These are phyloP conservation scores for Hermaeophaga mercurialis DNA, from an alignment of 2,888 invertebrate genomes.

Conservation along the genomic window DNA sequence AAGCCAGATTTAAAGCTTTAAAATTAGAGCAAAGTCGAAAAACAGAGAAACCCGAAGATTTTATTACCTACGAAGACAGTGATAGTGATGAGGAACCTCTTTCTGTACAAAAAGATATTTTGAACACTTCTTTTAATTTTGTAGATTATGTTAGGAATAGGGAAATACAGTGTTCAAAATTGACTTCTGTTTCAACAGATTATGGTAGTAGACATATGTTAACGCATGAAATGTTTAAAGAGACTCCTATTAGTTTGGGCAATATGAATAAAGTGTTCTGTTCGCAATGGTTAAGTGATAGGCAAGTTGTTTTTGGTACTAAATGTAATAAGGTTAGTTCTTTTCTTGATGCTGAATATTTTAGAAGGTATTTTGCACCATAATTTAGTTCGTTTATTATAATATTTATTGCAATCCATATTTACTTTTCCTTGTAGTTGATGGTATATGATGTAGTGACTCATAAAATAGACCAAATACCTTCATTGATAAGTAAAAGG, in stretches of 20 bases:
- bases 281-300: slow-evolving; percentile 93
- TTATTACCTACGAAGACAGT: slow-evolving; percentile 86
- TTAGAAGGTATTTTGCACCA: too few species aligned
- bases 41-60: slow-evolving; percentile 88
- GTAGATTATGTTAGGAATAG: slow-evolving; percentile 83
- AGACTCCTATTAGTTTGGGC: slow-evolving; percentile 80
- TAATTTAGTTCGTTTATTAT: too few species aligned
- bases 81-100: slow-evolving; percentile 85
- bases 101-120: slow-evolving; percentile 71
- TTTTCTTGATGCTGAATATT: too few species aligned
- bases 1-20: slow-evolving; percentile 67
- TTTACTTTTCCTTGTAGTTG: slow-evolving; percentile 61
- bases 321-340: slow-evolving; percentile 89
- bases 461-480: slow-evolving; percentile 86
- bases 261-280: slow-evolving; percentile 94
- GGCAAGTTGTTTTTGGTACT: slow-evolving; percentile 94
- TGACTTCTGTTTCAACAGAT: slow-evolving; percentile 73
- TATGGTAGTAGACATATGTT: slow-evolving; percentile 87
- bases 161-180: slow-evolving; percentile 74
- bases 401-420: too few species aligned
- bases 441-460: slow-evolving; percentile 92
- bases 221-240: slow-evolving; percentile 87
- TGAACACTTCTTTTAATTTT: slow-evolving; percentile 83
- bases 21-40: slow-evolving; percentile 77
- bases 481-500: slow-evolving; percentile 75